phyloP scores from a whole-genome alignment of 2,888 invertebrate genomes.

The Tubulanus polymorphus region DNA sequence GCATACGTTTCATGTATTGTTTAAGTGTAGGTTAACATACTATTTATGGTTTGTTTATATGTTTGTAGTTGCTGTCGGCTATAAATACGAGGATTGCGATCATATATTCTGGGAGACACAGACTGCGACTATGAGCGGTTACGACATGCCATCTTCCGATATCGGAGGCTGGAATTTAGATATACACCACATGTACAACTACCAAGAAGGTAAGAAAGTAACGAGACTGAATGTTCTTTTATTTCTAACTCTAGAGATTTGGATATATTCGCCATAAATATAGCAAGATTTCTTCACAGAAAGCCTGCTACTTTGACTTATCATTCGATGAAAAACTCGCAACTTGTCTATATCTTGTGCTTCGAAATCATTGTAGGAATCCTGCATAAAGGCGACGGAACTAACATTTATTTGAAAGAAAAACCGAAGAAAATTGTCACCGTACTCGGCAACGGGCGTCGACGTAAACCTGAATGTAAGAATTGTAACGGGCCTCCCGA shows the following conservation, averaged over 20 bases:
- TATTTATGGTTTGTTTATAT: too few relatives aligned
- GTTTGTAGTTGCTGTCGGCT: constrained; percentile 69
- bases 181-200: constrained; percentile 97
- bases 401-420: constrained; percentile 82
- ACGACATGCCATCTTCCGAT: constrained; percentile 93
- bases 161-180: constrained; percentile 97
- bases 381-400: constrained; percentile 95
- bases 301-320: too few relatives aligned
- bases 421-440: constrained; percentile 87
- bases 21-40: too few relatives aligned
- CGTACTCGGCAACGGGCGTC: constrained; percentile 53
- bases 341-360: too few relatives aligned
- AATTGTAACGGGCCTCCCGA: constrained; percentile 66
- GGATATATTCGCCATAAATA: too few relatives aligned
- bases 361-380: constrained; percentile 71
- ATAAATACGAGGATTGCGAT: constrained; percentile 83
- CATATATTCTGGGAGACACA: constrained; percentile 91
- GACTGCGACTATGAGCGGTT: constrained; percentile 88
- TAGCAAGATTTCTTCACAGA: too few relatives aligned
- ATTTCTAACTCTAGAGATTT: too few relatives aligned
- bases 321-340: too few relatives aligned
- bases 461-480: constrained; percentile 74
- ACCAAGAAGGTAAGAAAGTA: constrained; percentile 75
- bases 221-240: too few relatives aligned
- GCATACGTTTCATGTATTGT: too few relatives aligned